These are phyloP conservation scores for Leucophenga maculata DNA, from an alignment of 2,888 invertebrate genomes.

Conservation along the genomic window DNA sequence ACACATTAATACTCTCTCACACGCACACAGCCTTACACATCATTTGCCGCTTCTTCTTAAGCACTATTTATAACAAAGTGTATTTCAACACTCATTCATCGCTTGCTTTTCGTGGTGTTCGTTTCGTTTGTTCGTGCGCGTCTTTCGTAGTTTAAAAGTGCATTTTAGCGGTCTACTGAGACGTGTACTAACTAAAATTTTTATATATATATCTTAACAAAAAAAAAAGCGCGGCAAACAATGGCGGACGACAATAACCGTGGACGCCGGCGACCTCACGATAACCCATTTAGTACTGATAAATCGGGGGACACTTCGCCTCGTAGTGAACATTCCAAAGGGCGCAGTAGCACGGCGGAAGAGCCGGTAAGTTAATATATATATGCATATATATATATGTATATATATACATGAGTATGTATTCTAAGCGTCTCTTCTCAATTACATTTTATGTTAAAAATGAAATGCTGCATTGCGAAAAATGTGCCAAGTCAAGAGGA, in stretches of 20 bases:
- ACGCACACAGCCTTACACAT: too few species aligned
- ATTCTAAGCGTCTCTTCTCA: too few species aligned
- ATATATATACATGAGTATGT: background rate
- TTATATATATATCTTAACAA: background rate
- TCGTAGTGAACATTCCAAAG: too few species aligned
- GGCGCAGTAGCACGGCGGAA: background rate
- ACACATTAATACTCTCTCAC: too few species aligned
- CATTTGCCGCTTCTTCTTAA: too few species aligned
- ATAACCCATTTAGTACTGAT: slow-evolving; percentile 30
- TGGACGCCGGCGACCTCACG: slow-evolving; percentile 47
- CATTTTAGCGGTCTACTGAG: too few species aligned
- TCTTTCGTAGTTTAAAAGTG: too few species aligned
- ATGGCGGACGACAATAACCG: slow-evolving; percentile 54
- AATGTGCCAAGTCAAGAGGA: too few species aligned
- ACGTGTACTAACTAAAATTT: too few species aligned
- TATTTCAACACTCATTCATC: background rate
- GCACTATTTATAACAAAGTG: too few species aligned
- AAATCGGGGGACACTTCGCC: background rate
- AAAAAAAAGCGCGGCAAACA: background rate
- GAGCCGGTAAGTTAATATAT: slow-evolving; percentile 44
- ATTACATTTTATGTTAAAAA: too few species aligned
- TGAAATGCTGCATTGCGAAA: too few species aligned
- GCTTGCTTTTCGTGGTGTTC: background rate
- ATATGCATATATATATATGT: background rate
- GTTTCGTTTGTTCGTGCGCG: background rate